A percentile compares a stretch with the other conserved stretches of the same genome.
Conservation (phyloP, 2,113 vertebrate genomes). For the Chinchilla lanigera region DNA sequence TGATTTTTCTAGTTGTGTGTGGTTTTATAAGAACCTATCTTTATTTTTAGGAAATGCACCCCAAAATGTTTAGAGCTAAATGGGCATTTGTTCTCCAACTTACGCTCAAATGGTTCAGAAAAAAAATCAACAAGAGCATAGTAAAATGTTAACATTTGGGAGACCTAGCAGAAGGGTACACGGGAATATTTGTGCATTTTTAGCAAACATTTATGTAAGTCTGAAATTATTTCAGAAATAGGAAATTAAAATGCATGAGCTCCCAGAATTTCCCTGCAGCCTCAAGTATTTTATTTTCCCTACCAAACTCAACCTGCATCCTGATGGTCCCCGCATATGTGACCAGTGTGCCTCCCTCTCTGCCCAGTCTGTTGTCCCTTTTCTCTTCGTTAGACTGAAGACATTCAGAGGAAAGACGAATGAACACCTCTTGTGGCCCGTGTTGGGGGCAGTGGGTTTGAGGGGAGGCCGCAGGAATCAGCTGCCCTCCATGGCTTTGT, state of each 20-base stretch:
- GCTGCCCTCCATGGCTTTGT: neutral
- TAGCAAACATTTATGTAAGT: constrained; percentile 41
- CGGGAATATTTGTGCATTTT: constrained; percentile 1
- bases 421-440: neutral
- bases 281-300: constrained; percentile 17
- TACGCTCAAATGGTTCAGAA: constrained; percentile 14
- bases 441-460: neutral
- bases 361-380: too few relatives aligned
- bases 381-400: neutral
- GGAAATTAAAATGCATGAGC: constrained; percentile 44
- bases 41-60: constrained; percentile 3
- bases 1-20: neutral
- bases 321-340: neutral
- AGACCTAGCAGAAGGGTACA: neutral
- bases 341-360: neutral
- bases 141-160: constrained; percentile 49
- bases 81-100: neutral
- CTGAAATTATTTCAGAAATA: constrained; percentile 60
- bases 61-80: neutral
- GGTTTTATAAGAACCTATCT: neutral
- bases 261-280: constrained; percentile 1
- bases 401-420: neutral
- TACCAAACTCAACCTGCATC: neutral
- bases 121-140: neutral
- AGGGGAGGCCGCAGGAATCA: neutral